phyloP scores from a whole-genome alignment of 2,797 vertebrate genomes.

The Pristis pectinata region DNA sequence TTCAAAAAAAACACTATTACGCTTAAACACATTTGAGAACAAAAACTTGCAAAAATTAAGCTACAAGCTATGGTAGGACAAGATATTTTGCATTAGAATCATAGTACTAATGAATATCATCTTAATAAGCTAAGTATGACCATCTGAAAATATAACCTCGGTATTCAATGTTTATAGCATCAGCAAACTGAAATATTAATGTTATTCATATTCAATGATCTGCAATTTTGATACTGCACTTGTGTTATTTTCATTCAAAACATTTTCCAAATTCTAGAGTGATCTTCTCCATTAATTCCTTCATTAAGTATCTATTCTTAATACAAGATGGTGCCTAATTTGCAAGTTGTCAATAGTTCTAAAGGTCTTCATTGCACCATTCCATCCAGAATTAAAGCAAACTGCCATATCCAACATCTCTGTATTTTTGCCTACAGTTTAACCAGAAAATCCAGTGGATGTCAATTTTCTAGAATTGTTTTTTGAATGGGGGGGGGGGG shows the following conservation, averaged over 20 bases:
- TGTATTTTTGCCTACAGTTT: not conserved
- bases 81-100: not conserved
- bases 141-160: not conserved
- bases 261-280: not conserved
- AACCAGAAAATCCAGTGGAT: too few relatives aligned
- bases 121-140: not conserved
- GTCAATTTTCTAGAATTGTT: too few relatives aligned
- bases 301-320: too few relatives aligned
- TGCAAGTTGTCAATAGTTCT: not conserved
- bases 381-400: not conserved
- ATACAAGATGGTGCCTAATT: not conserved
- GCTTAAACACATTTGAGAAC: not conserved
- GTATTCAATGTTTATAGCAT: not conserved
- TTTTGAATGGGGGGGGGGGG: too few relatives aligned
- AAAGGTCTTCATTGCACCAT: not conserved
- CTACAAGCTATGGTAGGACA: not conserved
- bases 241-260: not conserved
- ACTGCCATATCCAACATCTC: not conserved
- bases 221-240: not conserved
- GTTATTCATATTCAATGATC: not conserved
- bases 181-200: not conserved
- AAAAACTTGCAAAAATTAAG: not conserved
- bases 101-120: not conserved
- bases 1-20: not conserved
- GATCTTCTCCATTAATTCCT: too few relatives aligned